A percentile compares a stretch with the other conserved stretches of the same genome.
Evolutionary conservation across 2,113 vertebrate species (phyloP).

Genomic region (Lasiurus borealis): DNA sequence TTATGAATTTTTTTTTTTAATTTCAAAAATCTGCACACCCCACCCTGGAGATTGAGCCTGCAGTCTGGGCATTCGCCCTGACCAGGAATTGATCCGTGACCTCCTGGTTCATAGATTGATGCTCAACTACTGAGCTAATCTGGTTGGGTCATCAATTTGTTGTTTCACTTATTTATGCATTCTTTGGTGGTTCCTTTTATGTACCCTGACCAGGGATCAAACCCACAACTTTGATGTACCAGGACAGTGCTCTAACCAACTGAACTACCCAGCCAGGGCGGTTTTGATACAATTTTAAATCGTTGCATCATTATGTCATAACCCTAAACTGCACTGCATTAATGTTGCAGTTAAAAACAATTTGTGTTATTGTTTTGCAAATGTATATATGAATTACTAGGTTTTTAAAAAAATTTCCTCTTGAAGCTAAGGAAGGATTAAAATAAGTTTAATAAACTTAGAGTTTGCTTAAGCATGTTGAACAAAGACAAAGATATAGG

Average conservation of each 20-base stretch:
- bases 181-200: not conserved
- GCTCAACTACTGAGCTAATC: too few species aligned
- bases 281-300: conserved; percentile 26
- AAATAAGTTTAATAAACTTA: conserved; percentile 22
- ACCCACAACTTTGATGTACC: not conserved
- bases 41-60: too few species aligned
- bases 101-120: too few species aligned
- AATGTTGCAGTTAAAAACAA: not conserved
- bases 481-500: not conserved
- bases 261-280: not conserved
- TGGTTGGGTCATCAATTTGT: not conserved
- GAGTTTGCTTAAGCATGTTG: conserved; percentile 24
- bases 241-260: not conserved
- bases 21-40: not conserved
- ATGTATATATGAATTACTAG: not conserved
- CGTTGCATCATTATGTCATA: not conserved
- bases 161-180: not conserved
- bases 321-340: not conserved
- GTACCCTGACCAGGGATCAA: not conserved
- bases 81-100: too few species aligned
- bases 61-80: too few species aligned
- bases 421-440: conserved; percentile 24
- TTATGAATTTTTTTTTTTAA: not conserved
- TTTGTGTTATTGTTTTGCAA: not conserved
- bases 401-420: not conserved